A percentile compares a stretch with the other conserved stretches of the same genome.
phyloP scores from a whole-genome alignment of 1,140 invertebrate species.

The Sinonovacula constricta region DNA sequence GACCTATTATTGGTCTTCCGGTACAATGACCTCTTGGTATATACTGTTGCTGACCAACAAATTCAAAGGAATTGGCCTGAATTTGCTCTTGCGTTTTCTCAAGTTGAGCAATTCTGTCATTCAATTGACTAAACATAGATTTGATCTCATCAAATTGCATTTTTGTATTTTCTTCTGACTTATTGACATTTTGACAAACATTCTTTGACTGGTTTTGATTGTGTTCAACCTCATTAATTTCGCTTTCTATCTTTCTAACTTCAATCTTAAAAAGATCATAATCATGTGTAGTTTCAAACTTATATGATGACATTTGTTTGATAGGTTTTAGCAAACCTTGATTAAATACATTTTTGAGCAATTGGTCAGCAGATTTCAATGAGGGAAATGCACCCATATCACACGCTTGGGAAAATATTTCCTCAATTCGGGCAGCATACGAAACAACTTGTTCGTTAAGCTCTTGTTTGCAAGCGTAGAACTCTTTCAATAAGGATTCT shows the following conservation, averaged over 20 bases:
- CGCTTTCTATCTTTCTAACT: constrained; percentile 14
- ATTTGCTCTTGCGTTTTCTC: background rate
- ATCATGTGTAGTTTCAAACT: constrained; percentile 3
- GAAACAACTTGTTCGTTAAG: background rate
- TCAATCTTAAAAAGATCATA: constrained; percentile 20
- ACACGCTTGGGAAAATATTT: constrained; percentile 10
- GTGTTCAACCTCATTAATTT: background rate
- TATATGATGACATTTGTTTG: background rate
- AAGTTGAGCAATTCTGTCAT: background rate
- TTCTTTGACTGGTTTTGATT: background rate
- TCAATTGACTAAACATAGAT: background rate
- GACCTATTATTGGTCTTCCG: no score
- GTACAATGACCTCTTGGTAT: no score
- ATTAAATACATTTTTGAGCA: constrained; percentile 2
- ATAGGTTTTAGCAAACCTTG: background rate
- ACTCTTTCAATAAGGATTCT: constrained; percentile 1
- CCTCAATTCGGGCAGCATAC: constrained; percentile 6
- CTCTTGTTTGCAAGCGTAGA: constrained; percentile 10
- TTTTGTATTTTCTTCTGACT: background rate
- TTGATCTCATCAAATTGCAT: background rate
- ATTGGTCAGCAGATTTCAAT: background rate
- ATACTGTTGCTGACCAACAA: no score
- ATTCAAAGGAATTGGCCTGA: no score
- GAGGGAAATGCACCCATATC: background rate
- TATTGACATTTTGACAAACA: background rate